Evolutionary conservation across 1,140 invertebrate genomes (phyloP).

Genomic region (Temnothorax nylanderi): DNA sequence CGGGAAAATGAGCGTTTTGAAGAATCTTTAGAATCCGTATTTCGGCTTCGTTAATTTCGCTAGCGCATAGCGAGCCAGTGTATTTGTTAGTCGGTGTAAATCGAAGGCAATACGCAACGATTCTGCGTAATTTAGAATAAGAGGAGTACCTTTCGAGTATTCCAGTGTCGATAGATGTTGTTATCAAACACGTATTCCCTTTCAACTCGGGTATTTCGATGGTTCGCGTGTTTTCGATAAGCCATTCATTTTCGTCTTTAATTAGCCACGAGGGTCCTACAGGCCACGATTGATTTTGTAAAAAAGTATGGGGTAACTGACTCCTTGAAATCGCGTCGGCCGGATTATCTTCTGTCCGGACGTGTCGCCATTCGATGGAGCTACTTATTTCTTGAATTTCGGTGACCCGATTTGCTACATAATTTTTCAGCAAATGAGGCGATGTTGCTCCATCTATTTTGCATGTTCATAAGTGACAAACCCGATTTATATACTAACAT

Average conservation of each 20-base stretch:
- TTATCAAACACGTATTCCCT: neutral
- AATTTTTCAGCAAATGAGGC: slow-evolving; percentile 74
- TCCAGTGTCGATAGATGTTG: fast-evolving
- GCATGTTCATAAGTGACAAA: no score
- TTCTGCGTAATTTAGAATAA: neutral
- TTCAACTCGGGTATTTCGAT: neutral
- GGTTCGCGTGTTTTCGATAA: neutral
- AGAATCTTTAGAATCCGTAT: no score
- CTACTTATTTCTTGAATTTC: slow-evolving; percentile 64
- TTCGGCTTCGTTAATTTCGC: no score
- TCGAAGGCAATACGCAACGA: neutral
- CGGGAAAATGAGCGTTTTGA: no score
- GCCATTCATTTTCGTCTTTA: neutral
- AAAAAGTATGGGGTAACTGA: neutral
- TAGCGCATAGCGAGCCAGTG: no score
- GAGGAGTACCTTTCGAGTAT: neutral
- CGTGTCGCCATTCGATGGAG: neutral
- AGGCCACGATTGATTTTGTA: slow-evolving; percentile 33
- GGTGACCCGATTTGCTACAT: slow-evolving; percentile 78
- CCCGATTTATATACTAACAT: no score
- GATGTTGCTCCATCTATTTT: no score
- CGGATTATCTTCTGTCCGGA: neutral
- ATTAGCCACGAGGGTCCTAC: slow-evolving; percentile 28
- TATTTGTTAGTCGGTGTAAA: neutral
- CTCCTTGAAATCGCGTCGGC: neutral